Conservation (phyloP, 2,113 vertebrate species). For the Paradoxurus hermaphroditus region DNA sequence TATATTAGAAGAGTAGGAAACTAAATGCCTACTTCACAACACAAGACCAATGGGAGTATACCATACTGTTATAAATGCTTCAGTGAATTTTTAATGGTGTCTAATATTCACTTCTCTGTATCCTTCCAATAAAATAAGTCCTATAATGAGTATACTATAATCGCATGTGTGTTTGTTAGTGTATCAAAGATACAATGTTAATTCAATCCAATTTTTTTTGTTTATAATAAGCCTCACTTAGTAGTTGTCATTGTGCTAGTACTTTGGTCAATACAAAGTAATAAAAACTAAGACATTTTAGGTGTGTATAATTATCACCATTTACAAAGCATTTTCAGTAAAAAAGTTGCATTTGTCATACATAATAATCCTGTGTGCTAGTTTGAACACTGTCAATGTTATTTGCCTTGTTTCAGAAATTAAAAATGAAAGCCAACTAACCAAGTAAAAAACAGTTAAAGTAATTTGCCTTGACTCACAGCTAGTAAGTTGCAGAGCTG, state of each 20-base stretch:
- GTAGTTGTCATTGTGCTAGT: not conserved
- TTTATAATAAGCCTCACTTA: not conserved
- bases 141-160: not conserved
- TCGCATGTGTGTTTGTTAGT: not conserved
- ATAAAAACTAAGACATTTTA: not conserved
- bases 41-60: not conserved
- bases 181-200: not conserved
- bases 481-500: not conserved
- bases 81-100: not conserved
- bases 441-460: not conserved
- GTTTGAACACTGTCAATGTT: not conserved
- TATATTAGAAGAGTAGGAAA: not conserved
- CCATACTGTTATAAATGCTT: not conserved
- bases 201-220: not conserved
- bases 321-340: not conserved
- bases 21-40: not conserved
- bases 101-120: not conserved
- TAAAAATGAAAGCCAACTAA: constrained; percentile 19
- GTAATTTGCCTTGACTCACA: not conserved
- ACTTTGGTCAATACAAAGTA: not conserved
- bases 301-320: not conserved
- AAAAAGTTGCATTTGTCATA: not conserved
- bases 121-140: not conserved
- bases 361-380: not conserved
- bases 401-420: not conserved